phyloP scores from a whole-genome alignment of 1,140 invertebrate genomes.

The Varroa destructor region DNA sequence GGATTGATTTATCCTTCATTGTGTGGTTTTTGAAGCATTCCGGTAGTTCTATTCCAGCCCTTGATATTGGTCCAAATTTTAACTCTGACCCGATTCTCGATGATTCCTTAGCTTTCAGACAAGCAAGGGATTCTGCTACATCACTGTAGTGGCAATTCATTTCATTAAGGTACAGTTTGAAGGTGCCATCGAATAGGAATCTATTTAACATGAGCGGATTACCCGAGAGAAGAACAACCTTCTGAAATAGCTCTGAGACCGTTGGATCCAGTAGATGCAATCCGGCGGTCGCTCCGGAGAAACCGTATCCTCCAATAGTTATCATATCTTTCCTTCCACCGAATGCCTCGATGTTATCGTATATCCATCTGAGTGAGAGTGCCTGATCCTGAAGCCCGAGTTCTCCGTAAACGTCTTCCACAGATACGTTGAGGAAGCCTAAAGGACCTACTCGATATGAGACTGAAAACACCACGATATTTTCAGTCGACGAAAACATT shows the following conservation, averaged over 20 bases:
- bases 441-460: slow-evolving; percentile 31
- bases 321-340: slow-evolving; percentile 39
- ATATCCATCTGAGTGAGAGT: slow-evolving; percentile 36
- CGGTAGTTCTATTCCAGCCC: neutral
- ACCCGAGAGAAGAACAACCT: slow-evolving; percentile 3
- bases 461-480: neutral
- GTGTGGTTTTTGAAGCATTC: neutral
- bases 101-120: neutral
- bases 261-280: slow-evolving; percentile 16
- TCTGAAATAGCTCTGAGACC: slow-evolving; percentile 10
- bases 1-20: neutral
- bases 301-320: slow-evolving; percentile 38
- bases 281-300: slow-evolving; percentile 1
- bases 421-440: slow-evolving; percentile 33
- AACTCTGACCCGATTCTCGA: neutral
- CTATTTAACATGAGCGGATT: slow-evolving; percentile 2
- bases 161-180: neutral
- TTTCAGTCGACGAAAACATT: neutral
- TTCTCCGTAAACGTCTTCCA: slow-evolving; percentile 31
- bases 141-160: neutral
- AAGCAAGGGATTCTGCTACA: neutral
- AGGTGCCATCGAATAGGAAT: neutral
- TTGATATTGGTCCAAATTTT: slow-evolving; percentile 10
- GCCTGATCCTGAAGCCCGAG: slow-evolving; percentile 35
- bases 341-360: slow-evolving; percentile 38